phyloP scores from a whole-genome alignment of 2,888 invertebrate genomes.

The Halictus ligatus region DNA sequence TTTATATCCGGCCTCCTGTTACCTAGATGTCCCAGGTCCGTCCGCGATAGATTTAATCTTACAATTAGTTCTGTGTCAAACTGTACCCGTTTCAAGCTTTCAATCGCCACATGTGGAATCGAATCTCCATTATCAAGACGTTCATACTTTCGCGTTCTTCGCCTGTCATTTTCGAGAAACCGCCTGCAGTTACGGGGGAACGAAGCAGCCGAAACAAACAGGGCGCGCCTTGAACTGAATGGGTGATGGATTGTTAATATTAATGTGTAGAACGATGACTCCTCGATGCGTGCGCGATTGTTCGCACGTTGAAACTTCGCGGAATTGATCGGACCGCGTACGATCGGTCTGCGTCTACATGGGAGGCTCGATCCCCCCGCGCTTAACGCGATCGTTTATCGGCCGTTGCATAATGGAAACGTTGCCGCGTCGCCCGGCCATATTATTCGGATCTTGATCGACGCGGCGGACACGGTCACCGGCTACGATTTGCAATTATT shows the following conservation, averaged over 20 bases:
- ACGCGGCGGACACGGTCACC: conserved; percentile 69
- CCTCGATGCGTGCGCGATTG: background rate
- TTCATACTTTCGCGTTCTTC: no score
- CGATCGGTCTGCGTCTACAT: conserved; percentile 16
- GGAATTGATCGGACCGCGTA: background rate
- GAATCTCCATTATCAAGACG: no score
- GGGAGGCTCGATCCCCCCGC: conserved; percentile 30
- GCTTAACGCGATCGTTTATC: conserved; percentile 62
- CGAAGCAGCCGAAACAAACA: no score
- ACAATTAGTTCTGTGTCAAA: no score
- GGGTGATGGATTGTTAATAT: background rate
- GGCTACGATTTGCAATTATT: conserved; percentile 79
- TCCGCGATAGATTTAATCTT: no score
- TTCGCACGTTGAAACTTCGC: background rate
- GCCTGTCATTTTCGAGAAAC: no score
- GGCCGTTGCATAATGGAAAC: conserved; percentile 62
- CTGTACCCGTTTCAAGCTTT: no score
- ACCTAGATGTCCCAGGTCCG: background rate
- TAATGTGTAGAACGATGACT: background rate
- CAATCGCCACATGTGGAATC: no score
- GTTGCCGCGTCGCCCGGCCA: conserved; percentile 61
- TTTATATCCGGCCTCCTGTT: background rate
- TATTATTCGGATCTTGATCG: conserved; percentile 77
- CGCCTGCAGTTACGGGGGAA: no score
- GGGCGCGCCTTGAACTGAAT: background rate